These are phyloP conservation scores for Mythimna lalbum DNA, from an alignment of 2,888 invertebrate species.

Conservation along the genomic window DNA sequence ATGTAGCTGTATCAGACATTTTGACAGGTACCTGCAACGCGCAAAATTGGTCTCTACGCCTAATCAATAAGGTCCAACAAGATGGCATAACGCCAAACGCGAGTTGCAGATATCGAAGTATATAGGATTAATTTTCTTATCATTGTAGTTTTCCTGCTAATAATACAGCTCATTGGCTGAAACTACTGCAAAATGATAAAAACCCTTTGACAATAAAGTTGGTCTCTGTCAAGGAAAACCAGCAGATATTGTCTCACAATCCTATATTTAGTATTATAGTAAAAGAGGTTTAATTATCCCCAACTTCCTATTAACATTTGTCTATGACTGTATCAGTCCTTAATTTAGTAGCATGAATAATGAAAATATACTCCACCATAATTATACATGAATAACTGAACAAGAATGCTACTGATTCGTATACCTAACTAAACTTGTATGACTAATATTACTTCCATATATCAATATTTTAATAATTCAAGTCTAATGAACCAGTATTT, in stretches of 20 bases:
- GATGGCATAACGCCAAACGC: conserved; percentile 46
- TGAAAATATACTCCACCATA: conserved; percentile 5
- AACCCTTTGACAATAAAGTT: not conserved
- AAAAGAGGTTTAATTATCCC: conserved; percentile 19
- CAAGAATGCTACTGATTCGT: conserved; percentile 15
- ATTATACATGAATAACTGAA: not conserved
- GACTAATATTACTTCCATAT: conserved; percentile 19
- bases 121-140: conserved; percentile 56
- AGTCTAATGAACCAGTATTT: conserved; percentile 15
- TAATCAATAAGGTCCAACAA: conserved; percentile 51
- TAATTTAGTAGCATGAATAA: conserved; percentile 17
- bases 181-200: conserved; percentile 19
- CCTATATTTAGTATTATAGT: conserved; percentile 32
- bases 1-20: conserved; percentile 55
- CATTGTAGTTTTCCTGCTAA: conserved; percentile 54
- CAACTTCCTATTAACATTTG: conserved; percentile 33
- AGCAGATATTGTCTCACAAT: conserved; percentile 12
- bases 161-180: conserved; percentile 32
- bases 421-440: not conserved
- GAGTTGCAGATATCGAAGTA: conserved; percentile 35
- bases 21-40: conserved; percentile 49
- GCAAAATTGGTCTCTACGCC: conserved; percentile 60
- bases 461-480: conserved; percentile 15
- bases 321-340: conserved; percentile 12
- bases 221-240: conserved; percentile 39